Evolutionary conservation across 2,797 vertebrate genomes (phyloP).

Genomic region (Telmatherina bonti): DNA sequence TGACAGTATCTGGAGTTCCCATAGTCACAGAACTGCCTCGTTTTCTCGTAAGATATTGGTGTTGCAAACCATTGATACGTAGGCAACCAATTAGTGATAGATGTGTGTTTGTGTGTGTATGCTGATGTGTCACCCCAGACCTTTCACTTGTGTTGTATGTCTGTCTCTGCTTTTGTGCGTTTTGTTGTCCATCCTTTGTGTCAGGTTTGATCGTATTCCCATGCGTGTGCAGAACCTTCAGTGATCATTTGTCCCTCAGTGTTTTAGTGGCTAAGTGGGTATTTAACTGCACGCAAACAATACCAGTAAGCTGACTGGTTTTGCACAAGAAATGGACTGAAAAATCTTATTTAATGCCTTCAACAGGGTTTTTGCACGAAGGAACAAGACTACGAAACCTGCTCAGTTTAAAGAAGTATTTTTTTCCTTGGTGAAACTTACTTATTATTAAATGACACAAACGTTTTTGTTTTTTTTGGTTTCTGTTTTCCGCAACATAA

Average conservation of each 20-base stretch:
- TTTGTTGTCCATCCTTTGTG: neutral
- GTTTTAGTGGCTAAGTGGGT: neutral
- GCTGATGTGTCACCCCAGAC: neutral
- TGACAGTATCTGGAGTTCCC: slow-evolving; percentile 99
- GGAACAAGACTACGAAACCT: too few relatives aligned
- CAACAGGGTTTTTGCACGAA: too few relatives aligned
- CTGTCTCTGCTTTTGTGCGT: neutral
- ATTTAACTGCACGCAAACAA: neutral
- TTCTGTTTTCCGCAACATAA: too few relatives aligned
- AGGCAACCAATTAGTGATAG: slow-evolving; percentile 5
- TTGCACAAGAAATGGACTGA: neutral
- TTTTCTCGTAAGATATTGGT: slow-evolving; percentile 92
- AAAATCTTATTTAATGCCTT: neutral
- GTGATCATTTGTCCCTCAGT: neutral
- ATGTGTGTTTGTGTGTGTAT: neutral
- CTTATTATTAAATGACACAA: too few relatives aligned
- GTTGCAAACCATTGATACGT: slow-evolving; percentile 10
- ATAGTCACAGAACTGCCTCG: slow-evolving; percentile 97
- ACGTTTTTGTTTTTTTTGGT: too few relatives aligned
- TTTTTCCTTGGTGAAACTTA: too few relatives aligned
- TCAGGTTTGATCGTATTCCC: neutral
- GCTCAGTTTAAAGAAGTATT: too few relatives aligned
- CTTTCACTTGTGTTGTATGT: slow-evolving; percentile 4
- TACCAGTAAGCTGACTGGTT: slow-evolving; percentile 7
- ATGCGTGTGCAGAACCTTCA: slow-evolving; percentile 9